Evolutionary conservation across 2,797 vertebrate species (phyloP).

Genomic region (Periophthalmus magnuspinnatus): DNA sequence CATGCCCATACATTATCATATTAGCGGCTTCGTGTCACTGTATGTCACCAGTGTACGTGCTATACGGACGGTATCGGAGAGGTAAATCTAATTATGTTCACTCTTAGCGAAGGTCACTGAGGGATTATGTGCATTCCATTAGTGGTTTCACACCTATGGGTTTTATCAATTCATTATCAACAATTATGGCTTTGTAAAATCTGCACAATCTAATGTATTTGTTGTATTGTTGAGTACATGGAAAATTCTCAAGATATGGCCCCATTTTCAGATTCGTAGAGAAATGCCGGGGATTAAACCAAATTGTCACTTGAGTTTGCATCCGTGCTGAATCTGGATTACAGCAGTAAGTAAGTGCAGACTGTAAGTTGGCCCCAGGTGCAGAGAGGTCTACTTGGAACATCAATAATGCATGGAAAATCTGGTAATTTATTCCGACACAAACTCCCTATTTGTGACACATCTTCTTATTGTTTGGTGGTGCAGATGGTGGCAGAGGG

Average conservation of each 20-base stretch:
- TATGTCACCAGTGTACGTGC: slow-evolving; percentile 21
- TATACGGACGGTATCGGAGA: slow-evolving; percentile 58
- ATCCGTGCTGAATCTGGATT: slow-evolving; percentile 43
- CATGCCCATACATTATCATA: slow-evolving; percentile 7
- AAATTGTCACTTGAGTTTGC: slow-evolving; percentile 53
- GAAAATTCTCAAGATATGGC: slow-evolving; percentile 23
- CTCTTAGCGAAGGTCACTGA: slow-evolving; percentile 66
- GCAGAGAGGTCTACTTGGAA: slow-evolving; percentile 54
- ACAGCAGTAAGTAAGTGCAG: slow-evolving; percentile 48
- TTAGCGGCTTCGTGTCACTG: not conserved
- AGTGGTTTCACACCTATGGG: slow-evolving; percentile 67
- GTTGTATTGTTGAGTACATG: slow-evolving; percentile 18
- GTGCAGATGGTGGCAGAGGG: slow-evolving; percentile 19
- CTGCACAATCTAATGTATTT: slow-evolving; percentile 30
- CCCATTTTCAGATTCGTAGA: slow-evolving; percentile 40
- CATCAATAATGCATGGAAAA: slow-evolving; percentile 65
- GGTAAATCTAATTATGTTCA: slow-evolving; percentile 72
- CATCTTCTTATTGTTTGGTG: slow-evolving; percentile 31
- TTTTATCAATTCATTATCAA: slow-evolving; percentile 72
- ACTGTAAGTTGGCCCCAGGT: slow-evolving; percentile 54
- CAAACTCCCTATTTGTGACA: slow-evolving; percentile 54
- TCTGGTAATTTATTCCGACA: slow-evolving; percentile 56
- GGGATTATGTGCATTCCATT: slow-evolving; percentile 74
- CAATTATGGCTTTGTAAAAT: slow-evolving; percentile 59
- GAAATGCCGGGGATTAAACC: slow-evolving; percentile 43